These are phyloP conservation scores for Orchesella flavescens DNA, from an alignment of 2,888 invertebrate genomes.

Conservation along the genomic window DNA sequence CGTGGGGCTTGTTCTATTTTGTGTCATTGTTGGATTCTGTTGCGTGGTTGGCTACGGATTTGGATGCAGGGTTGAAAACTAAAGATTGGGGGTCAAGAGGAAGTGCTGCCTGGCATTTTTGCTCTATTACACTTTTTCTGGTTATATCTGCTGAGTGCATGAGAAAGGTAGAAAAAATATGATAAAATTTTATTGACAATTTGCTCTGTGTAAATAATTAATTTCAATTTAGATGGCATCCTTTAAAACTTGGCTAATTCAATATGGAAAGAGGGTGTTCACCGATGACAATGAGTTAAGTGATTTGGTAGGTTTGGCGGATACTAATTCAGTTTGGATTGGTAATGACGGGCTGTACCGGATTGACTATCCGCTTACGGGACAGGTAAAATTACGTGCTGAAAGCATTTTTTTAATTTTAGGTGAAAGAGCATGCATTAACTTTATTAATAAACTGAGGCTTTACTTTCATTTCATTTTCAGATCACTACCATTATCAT, in stretches of 20 bases:
- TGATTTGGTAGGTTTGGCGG: slow-evolving; percentile 39
- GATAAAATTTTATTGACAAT: background rate
- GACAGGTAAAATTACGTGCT: slow-evolving; percentile 47
- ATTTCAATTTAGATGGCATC: slow-evolving; percentile 30
- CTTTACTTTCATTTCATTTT: too few species aligned
- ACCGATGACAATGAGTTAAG: slow-evolving; percentile 20
- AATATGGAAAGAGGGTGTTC: slow-evolving; percentile 21
- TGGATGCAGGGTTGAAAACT: slow-evolving; percentile 39
- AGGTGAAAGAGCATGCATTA: background rate
- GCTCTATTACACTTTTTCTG: background rate
- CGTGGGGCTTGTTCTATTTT: slow-evolving; percentile 42
- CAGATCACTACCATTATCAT: slow-evolving; percentile 51
- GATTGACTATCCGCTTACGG: slow-evolving; percentile 39
- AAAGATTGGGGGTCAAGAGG: slow-evolving; percentile 12
- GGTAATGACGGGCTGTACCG: slow-evolving; percentile 46
- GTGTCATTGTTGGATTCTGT: slow-evolving; percentile 24
- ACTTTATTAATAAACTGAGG: too few species aligned
- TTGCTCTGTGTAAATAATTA: background rate
- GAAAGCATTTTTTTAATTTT: too few species aligned
- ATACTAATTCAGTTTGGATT: slow-evolving; percentile 24
- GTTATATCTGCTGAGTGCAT: slow-evolving; percentile 30
- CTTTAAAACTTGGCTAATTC: slow-evolving; percentile 44
- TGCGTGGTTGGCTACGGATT: slow-evolving; percentile 44
- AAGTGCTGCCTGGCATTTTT: slow-evolving; percentile 16
- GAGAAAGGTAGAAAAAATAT: slow-evolving; percentile 32